phyloP scores from a whole-genome alignment of 2,113 vertebrate genomes.

The Catagonus wagneri region DNA sequence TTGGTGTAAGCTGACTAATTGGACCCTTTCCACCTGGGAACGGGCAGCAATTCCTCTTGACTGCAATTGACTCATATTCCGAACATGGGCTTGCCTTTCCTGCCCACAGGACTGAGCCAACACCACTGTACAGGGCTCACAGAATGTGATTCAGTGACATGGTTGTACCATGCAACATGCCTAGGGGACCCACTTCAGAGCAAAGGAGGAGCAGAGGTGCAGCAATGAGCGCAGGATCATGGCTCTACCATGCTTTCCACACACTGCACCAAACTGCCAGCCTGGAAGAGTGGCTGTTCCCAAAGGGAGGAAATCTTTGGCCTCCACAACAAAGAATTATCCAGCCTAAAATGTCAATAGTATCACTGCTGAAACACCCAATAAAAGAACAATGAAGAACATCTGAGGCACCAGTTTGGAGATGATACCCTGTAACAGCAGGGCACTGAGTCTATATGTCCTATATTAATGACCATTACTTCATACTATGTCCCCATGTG shows the following conservation, averaged over 20 bases:
- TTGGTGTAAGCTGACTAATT: neutral
- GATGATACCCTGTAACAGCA: neutral
- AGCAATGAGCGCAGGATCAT: neutral
- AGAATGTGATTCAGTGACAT: neutral
- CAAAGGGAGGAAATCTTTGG: neutral
- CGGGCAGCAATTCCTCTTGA: neutral
- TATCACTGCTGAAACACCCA: neutral
- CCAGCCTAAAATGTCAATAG: neutral
- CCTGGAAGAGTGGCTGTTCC: neutral
- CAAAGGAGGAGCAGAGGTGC: neutral
- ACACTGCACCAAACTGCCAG: neutral
- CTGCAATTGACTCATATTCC: neutral
- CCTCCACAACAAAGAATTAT: neutral
- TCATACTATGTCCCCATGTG: neutral
- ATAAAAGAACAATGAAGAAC: neutral
- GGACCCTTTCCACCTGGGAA: neutral
- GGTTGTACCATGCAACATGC: neutral
- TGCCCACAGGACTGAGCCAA: neutral
- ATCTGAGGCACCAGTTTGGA: neutral
- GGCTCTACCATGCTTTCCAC: neutral
- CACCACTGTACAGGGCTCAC: neutral
- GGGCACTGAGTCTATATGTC: too few relatives aligned
- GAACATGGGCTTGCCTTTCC: neutral
- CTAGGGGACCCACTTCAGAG: neutral
- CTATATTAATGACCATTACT: neutral